Conservation (phyloP, 2,888 invertebrate genomes). For the Lasioglossum lativentre region DNA sequence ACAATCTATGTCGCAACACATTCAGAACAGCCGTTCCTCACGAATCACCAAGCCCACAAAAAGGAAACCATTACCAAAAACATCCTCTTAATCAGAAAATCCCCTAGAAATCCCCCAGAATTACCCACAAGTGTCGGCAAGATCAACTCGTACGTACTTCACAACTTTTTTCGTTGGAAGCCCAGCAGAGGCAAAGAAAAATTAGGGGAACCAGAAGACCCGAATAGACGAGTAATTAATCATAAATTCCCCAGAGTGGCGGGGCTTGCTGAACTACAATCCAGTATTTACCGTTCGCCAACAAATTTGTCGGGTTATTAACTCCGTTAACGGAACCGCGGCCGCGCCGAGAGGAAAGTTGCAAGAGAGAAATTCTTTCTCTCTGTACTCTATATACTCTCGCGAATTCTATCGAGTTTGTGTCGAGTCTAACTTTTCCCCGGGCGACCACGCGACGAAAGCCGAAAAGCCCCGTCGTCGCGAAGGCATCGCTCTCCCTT, state of each 20-base stretch:
- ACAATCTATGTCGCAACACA: too few species aligned
- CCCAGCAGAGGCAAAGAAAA: neutral
- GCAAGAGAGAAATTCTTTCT: conserved; percentile 3
- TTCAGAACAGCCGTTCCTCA: too few species aligned
- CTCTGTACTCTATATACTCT: neutral
- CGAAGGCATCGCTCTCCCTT: conserved; percentile 31
- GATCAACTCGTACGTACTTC: neutral
- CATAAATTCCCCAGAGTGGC: neutral
- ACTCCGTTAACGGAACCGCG: conserved; percentile 8
- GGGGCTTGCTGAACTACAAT: neutral
- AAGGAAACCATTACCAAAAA: neutral
- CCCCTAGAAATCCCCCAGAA: too few species aligned
- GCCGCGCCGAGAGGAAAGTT: neutral
- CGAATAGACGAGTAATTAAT: neutral
- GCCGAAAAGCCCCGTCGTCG: conserved; percentile 5
- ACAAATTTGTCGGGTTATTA: conserved; percentile 43
- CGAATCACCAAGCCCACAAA: too few species aligned
- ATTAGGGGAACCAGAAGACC: neutral
- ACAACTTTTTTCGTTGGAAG: neutral
- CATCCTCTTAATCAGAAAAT: too few species aligned
- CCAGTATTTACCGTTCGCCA: conserved; percentile 17
- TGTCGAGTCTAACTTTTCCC: conserved; percentile 31
- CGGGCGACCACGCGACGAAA: neutral
- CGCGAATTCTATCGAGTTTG: conserved; percentile 26
- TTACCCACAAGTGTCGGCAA: neutral